Evolutionary conservation across 92 coral and sea anemone genomes (phyloP).

Genomic region (Parazoanthus swiftii): DNA sequence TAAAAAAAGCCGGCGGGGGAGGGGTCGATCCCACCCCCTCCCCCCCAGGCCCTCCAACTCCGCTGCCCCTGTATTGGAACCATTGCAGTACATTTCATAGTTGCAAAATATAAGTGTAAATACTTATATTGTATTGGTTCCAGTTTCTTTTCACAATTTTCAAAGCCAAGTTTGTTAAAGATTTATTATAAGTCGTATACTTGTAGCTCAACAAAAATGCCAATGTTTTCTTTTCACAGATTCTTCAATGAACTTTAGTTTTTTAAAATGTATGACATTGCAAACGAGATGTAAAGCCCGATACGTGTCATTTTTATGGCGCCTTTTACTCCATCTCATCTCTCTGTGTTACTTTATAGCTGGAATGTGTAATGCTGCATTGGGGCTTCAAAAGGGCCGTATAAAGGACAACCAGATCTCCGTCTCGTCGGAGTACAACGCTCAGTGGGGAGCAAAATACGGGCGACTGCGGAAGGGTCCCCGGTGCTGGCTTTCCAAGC

Average conservation of each 20-base stretch:
- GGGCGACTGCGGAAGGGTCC: conserved; percentile 50
- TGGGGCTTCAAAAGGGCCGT: conserved; percentile 24
- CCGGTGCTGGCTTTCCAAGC: conserved; percentile 85
- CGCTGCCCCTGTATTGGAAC: too few relatives aligned
- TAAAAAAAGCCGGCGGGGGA: too few relatives aligned
- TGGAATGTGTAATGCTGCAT: conserved; percentile 11
- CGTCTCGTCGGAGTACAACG: conserved; percentile 18
- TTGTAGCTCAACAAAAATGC: neutral
- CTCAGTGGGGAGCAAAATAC: conserved; percentile 10
- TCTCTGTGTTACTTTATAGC: neutral
- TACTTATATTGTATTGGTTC: too few relatives aligned
- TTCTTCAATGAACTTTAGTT: neutral
- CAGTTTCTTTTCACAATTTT: neutral
- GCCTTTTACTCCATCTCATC: neutral
- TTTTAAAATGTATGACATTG: too few relatives aligned
- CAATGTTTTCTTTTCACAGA: neutral
- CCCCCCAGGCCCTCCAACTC: too few relatives aligned
- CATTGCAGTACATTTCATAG: too few relatives aligned
- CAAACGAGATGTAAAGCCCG: neutral
- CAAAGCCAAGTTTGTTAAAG: too few relatives aligned
- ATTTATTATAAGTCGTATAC: too few relatives aligned
- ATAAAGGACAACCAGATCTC: conserved; percentile 28
- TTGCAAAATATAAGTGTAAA: too few relatives aligned
- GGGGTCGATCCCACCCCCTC: too few relatives aligned
- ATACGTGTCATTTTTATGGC: neutral